These are phyloP conservation scores for Taenioides sp. DNA, from an alignment of 2,797 vertebrate species.

Conservation along the genomic window DNA sequence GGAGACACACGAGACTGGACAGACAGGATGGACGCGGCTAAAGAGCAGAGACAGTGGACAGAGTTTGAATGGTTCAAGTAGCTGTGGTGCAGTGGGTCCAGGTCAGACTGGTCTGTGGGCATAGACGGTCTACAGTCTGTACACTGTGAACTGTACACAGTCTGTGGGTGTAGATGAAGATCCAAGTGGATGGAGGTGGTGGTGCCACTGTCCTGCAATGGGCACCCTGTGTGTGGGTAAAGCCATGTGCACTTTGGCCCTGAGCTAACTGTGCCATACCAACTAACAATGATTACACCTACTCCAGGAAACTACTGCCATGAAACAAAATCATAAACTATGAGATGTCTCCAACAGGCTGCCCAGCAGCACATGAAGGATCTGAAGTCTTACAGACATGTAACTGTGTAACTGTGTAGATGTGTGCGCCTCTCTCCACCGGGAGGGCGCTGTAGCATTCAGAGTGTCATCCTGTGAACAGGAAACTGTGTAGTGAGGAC, in stretches of 20 bases:
- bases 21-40: not conserved
- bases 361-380: slow-evolving; percentile 51
- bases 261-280: slow-evolving; percentile 78
- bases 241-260: slow-evolving; percentile 68
- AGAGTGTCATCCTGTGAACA: slow-evolving; percentile 64
- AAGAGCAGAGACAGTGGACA: slow-evolving; percentile 67
- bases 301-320: slow-evolving; percentile 50
- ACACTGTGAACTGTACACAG: not conserved
- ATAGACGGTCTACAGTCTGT: no score
- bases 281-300: slow-evolving; percentile 60
- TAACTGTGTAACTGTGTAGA: slow-evolving; percentile 9
- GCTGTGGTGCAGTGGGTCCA: slow-evolving; percentile 78
- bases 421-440: slow-evolving; percentile 42
- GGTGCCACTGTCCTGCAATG: slow-evolving; percentile 77
- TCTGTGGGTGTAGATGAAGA: slow-evolving; percentile 25
- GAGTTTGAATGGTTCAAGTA: slow-evolving; percentile 82
- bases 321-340: slow-evolving; percentile 39
- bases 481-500: slow-evolving; percentile 36
- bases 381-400: slow-evolving; percentile 25
- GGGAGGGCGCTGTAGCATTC: slow-evolving; percentile 60
- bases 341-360: slow-evolving; percentile 37
- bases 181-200: slow-evolving; percentile 47
- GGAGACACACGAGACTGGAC: slow-evolving; percentile 48
- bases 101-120: not conserved
- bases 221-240: slow-evolving; percentile 38